These are phyloP conservation scores for Coregonus ussuriensis DNA, from an alignment of 2,797 vertebrate genomes.

Conservation along the genomic window DNA sequence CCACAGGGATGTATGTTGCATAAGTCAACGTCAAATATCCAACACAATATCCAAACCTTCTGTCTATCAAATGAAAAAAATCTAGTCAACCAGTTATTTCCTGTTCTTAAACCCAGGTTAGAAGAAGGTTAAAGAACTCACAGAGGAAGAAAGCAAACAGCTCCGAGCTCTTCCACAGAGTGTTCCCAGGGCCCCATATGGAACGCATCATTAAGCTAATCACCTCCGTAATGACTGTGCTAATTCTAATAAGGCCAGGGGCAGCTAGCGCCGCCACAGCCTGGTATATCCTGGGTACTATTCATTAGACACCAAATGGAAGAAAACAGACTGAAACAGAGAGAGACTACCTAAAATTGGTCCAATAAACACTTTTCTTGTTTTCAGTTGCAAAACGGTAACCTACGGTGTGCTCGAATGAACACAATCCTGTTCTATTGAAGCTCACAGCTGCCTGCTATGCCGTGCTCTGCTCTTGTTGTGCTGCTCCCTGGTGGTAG, in stretches of 20 bases:
- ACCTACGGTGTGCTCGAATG: neutral
- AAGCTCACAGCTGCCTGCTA: neutral
- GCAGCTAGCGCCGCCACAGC: neutral
- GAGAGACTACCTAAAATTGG: neutral
- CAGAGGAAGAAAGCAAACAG: constrained; percentile 20
- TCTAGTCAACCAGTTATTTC: neutral
- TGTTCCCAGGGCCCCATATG: constrained; percentile 26
- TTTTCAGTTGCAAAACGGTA: neutral
- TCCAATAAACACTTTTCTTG: neutral
- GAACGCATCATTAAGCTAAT: constrained; percentile 48
- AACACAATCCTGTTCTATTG: neutral
- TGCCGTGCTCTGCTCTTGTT: neutral
- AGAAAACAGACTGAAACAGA: neutral
- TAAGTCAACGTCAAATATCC: neutral
- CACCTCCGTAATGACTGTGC: constrained; percentile 50
- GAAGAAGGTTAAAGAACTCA: neutral
- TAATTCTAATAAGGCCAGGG: constrained; percentile 42
- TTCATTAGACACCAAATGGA: neutral
- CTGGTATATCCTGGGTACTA: neutral
- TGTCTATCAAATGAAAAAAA: neutral
- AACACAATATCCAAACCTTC: neutral
- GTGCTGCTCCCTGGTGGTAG: neutral
- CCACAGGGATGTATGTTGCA: neutral
- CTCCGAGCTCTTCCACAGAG: constrained; percentile 26
- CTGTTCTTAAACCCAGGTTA: neutral